Conservation (phyloP, 2,113 vertebrate genomes). For the Pachycephala philippinensis region DNA sequence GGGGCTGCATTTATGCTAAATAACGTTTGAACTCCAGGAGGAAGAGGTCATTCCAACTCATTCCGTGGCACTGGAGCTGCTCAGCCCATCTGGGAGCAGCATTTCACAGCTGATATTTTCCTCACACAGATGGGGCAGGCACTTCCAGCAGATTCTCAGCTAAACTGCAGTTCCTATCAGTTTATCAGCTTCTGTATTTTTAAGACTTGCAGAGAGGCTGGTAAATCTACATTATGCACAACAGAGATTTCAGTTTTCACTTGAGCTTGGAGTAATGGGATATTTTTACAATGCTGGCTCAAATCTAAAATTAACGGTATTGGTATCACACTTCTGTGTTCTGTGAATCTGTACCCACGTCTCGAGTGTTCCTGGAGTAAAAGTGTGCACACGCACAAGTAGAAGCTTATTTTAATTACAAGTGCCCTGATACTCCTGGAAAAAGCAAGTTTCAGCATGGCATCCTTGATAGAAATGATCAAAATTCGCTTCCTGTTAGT, state of each 20-base stretch:
- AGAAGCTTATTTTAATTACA: constrained; percentile 15
- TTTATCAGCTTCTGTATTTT: neutral
- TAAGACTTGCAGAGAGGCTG: neutral
- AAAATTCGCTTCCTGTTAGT: neutral
- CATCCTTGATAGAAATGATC: neutral
- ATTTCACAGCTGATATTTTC: neutral
- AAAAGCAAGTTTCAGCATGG: constrained; percentile 1
- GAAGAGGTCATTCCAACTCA: neutral
- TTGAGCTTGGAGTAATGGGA: neutral
- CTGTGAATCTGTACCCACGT: neutral
- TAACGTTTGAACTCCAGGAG: neutral
- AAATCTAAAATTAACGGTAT: neutral
- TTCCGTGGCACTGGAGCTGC: neutral
- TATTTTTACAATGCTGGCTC: neutral
- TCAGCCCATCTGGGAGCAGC: neutral
- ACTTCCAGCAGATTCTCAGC: neutral
- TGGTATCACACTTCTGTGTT: neutral
- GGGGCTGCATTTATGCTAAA: neutral
- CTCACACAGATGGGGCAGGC: neutral
- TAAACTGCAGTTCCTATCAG: neutral
- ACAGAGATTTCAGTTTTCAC: neutral
- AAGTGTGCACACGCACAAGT: neutral
- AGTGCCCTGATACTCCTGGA: neutral
- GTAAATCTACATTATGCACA: neutral
- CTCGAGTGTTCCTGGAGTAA: neutral